These are phyloP conservation scores for Chlorodrepanis virens DNA, from an alignment of 2,113 vertebrate genomes.

Conservation along the genomic window DNA sequence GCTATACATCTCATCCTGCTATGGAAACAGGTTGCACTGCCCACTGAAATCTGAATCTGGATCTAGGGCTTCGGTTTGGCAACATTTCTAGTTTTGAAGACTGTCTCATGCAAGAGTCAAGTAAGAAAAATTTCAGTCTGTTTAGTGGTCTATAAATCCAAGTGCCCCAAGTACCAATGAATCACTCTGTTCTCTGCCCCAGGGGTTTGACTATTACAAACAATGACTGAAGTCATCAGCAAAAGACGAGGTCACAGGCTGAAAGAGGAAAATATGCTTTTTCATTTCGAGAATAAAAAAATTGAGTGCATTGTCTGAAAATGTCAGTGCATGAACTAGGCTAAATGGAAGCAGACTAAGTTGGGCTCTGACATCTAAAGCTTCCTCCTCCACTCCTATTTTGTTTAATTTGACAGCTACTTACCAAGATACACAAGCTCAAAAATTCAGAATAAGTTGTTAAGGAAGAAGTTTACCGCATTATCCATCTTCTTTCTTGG, in stretches of 20 bases:
- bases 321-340: slow-evolving; percentile 52
- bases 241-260: slow-evolving; percentile 38
- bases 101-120: slow-evolving; percentile 39
- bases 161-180: slow-evolving; percentile 57
- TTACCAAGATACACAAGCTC: slow-evolving; percentile 5
- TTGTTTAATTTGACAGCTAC: slow-evolving; percentile 42
- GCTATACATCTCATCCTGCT: not conserved
- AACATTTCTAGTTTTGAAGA: slow-evolving; percentile 31
- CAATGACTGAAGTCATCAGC: slow-evolving; percentile 68
- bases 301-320: slow-evolving; percentile 58
- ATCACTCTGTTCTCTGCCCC: slow-evolving; percentile 60
- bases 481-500: not conserved
- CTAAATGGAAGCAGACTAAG: slow-evolving; percentile 55
- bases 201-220: slow-evolving; percentile 53
- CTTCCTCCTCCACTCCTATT: slow-evolving; percentile 23
- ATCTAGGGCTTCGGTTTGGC: not conserved
- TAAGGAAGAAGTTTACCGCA: not conserved
- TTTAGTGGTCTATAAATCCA: slow-evolving; percentile 59
- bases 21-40: slow-evolving; percentile 21
- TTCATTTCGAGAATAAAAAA: slow-evolving; percentile 56
- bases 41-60: not conserved
- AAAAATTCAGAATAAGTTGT: not conserved
- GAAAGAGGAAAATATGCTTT: slow-evolving; percentile 58
- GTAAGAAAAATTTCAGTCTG: slow-evolving; percentile 52
- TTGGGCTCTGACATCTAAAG: slow-evolving; percentile 27